Percentiles rank a stretch among this genome's conserved stretches.
phyloP scores from a whole-genome alignment of 2,113 vertebrate genomes.

The Urocitellus parryii region DNA sequence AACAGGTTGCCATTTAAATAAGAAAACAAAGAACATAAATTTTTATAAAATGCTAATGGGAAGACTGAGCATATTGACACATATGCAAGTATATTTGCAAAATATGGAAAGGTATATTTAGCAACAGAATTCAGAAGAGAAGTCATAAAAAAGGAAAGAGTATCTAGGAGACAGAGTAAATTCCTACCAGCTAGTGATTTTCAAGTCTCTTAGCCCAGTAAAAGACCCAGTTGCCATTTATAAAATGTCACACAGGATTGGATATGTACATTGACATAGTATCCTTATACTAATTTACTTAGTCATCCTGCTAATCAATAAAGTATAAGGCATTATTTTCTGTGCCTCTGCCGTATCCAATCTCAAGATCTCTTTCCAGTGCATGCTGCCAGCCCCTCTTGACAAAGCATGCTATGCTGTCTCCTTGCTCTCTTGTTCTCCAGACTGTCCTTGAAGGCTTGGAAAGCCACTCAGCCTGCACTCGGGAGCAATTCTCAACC shows the following conservation, averaged over 20 bases:
- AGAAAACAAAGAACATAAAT: not conserved
- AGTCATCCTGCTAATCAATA: not conserved
- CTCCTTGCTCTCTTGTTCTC: not conserved
- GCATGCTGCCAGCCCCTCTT: not conserved
- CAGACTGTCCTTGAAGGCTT: not conserved
- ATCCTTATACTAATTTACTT: not conserved
- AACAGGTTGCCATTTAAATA: constrained; percentile 3
- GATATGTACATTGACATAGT: not conserved
- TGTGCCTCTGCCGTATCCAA: fast-evolving
- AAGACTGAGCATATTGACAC: not conserved
- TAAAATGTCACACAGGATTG: not conserved
- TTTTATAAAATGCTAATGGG: constrained; percentile 5
- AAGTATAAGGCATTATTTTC: not conserved
- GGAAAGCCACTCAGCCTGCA: not conserved
- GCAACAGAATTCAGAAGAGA: not conserved
- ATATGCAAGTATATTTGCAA: not conserved
- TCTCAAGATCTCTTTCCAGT: not conserved
- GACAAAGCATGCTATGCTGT: fast-evolving
- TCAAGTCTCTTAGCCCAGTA: not conserved
- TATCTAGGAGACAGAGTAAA: not conserved
- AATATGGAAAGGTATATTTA: not conserved
- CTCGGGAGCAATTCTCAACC: not conserved
- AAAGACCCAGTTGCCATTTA: not conserved
- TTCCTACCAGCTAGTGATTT: not conserved
- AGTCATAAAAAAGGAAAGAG: not conserved